These are phyloP conservation scores for Palloptera scutellata DNA, from an alignment of 2,888 invertebrate genomes.

Conservation along the genomic window DNA sequence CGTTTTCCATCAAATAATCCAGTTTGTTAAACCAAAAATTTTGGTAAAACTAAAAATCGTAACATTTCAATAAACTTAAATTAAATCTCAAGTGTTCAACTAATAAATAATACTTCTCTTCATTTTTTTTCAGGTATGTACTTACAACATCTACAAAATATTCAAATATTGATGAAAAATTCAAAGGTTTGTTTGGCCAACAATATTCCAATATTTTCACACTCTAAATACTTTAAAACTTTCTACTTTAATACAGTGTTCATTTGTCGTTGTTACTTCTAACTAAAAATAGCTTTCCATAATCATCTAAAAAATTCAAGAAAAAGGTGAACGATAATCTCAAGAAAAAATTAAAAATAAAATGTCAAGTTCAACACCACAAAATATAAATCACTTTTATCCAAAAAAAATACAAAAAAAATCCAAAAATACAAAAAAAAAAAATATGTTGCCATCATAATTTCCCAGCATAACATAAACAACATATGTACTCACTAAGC, in stretches of 20 bases:
- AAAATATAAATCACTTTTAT: slow-evolving; percentile 51
- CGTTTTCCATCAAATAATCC: too few relatives aligned
- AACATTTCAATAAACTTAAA: too few relatives aligned
- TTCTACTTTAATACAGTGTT: too few relatives aligned
- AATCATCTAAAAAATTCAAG: not conserved
- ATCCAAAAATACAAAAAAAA: too few relatives aligned
- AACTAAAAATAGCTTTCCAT: too few relatives aligned
- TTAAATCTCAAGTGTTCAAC: not conserved
- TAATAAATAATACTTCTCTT: not conserved
- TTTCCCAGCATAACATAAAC: not conserved
- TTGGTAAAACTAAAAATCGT: too few relatives aligned
- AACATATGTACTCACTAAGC: not conserved
- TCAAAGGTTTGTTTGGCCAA: not conserved
- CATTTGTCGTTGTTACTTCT: too few relatives aligned
- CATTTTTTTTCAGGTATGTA: slow-evolving; percentile 30
- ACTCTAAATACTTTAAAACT: slow-evolving; percentile 12
- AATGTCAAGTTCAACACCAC: slow-evolving; percentile 49
- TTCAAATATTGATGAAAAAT: not conserved
- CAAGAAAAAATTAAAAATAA: slow-evolving; percentile 7
- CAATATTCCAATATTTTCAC: slow-evolving; percentile 18
- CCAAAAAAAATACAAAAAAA: too few relatives aligned
- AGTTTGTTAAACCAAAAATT: too few relatives aligned
- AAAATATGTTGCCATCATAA: slow-evolving; percentile 7
- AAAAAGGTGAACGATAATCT: not conserved
- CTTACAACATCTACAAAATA: not conserved